A percentile compares a stretch with the other conserved stretches of the same genome.
Evolutionary conservation across 2,797 vertebrate genomes (phyloP).

Genomic region (Huso huso): DNA sequence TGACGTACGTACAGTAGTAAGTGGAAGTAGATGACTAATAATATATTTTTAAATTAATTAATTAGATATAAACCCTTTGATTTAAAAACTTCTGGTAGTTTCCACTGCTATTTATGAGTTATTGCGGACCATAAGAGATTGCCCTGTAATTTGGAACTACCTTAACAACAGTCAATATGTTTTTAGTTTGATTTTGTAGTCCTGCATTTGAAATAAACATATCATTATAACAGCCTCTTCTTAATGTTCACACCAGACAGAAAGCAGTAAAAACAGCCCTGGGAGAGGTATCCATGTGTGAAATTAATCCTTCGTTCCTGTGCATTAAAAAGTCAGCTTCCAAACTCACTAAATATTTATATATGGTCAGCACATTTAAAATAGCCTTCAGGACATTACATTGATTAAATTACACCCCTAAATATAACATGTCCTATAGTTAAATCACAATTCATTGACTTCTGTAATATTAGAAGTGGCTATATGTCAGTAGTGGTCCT

Average conservation of each 20-base stretch:
- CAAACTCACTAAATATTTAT: neutral
- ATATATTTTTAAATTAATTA: too few species aligned
- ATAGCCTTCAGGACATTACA: neutral
- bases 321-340: neutral
- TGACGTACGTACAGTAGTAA: too few species aligned
- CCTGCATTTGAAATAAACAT: neutral
- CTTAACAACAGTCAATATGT: too few species aligned
- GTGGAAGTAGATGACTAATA: too few species aligned
- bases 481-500: slow-evolving; percentile 1
- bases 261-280: neutral
- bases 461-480: neutral
- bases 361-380: slow-evolving; percentile 4
- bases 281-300: neutral
- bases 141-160: too few species aligned
- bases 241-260: neutral
- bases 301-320: neutral
- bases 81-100: too few species aligned
- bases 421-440: slow-evolving; percentile 1
- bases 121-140: too few species aligned
- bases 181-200: neutral
- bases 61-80: too few species aligned
- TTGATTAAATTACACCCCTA: neutral
- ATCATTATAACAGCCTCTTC: neutral
- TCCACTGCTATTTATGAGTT: too few species aligned
- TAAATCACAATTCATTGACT: slow-evolving; percentile 1